Evolutionary conservation across 2,888 invertebrate genomes (phyloP), one percentile per base, ranked within the genome.

Genomic region (Hedychridium roseum): DNA sequence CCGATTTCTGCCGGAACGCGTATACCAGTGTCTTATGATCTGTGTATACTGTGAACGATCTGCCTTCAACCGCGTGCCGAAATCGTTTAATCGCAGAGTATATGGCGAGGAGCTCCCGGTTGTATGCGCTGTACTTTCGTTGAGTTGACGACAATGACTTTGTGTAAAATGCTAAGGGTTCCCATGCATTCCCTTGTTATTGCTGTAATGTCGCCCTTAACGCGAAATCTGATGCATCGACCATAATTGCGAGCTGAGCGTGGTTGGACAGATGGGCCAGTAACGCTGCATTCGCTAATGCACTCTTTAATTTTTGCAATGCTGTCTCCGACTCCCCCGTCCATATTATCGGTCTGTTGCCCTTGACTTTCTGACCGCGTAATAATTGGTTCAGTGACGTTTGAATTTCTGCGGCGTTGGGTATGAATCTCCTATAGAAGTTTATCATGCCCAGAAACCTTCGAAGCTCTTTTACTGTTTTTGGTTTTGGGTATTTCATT

Each of bases 151-250:
- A 7, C 2, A 36, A n/a, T 11, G 4, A 12, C 7, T 14, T 21
- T 1, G 20, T 12, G 14, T 21, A 36, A 7, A 36, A 36, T 2
- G 9, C 4, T 14, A 36, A 11, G 1, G 36, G 36, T 21, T 21
- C 12, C 6, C 11, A 2, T 1, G 14, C 2, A 2, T 7, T 7
- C 12, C 9, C 14, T 11, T 9, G n/a, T 3, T 11, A 1, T 18
- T 43, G 43, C 9, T 43, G 43, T n/a, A 43, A 15, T 2, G 26
- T 30, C 1, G 43, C 35, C 1, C 18, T 12, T 1, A 30, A 30
- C 6, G 28, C 28, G 1, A 11, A 15, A 11, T 36, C 16, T 1
- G 27, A 39, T 2, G 39, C 39, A n/a, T 21, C 30, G 1, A 17
- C 20, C 1, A 7, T 7, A 3, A 27, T 7, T 1, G 17, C 2